Conservation (phyloP, 2,888 invertebrate genomes). For the Acheta domesticus region DNA sequence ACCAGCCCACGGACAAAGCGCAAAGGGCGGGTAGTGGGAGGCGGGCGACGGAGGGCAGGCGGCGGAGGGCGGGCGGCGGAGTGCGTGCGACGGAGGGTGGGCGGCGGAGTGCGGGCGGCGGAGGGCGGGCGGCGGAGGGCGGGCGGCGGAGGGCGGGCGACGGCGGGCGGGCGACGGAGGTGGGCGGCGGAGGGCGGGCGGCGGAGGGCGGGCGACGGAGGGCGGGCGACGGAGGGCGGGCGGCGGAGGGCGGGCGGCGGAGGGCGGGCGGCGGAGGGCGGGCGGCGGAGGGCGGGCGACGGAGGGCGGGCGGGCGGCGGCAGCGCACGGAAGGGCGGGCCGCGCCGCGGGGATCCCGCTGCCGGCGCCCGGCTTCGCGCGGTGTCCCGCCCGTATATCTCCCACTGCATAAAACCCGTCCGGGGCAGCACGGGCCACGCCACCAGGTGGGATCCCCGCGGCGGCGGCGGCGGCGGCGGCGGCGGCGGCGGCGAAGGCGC, state of each 20-base stretch:
- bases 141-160: background rate
- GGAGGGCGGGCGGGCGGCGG: background rate
- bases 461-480: background rate
- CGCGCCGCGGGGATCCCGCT: background rate
- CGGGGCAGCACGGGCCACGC: background rate
- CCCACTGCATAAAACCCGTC: background rate
- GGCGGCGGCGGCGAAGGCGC: background rate
- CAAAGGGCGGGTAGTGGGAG: background rate
- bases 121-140: background rate
- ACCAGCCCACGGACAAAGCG: background rate
- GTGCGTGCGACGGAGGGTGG: background rate
- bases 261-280: background rate
- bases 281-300: no score
- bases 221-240: background rate
- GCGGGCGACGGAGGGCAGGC: background rate
- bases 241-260: background rate
- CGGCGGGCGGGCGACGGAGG: background rate
- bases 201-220: background rate
- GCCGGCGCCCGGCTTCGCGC: constrained; percentile 8
- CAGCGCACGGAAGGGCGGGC: background rate
- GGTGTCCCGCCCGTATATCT: background rate
- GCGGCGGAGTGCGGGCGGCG: background rate
- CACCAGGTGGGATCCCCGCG: background rate
- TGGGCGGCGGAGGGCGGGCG: background rate
- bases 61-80: background rate